A percentile compares a stretch with the other conserved stretches of the same genome.
These are phyloP conservation scores for Lamellibrachia luymesi DNA, from an alignment of 1,140 invertebrate genomes.

Conservation along the genomic window DNA sequence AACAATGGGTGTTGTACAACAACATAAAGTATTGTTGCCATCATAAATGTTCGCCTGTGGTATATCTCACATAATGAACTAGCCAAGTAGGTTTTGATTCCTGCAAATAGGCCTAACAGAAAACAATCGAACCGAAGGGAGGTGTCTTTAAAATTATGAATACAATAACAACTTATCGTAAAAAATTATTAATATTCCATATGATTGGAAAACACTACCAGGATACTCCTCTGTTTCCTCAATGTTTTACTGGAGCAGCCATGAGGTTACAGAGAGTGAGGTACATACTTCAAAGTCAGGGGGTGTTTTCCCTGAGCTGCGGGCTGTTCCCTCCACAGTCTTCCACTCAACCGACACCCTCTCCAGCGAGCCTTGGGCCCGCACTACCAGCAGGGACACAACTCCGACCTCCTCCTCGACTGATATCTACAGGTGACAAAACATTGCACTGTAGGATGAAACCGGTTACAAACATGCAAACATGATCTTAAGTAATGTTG, in stretches of 20 bases:
- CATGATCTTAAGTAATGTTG: neutral
- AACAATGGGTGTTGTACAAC: too few relatives aligned
- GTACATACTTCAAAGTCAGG: slow-evolving; percentile 43
- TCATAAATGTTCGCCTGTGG: too few relatives aligned
- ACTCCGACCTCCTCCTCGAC: slow-evolving; percentile 45
- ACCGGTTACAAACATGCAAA: neutral
- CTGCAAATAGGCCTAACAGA: too few relatives aligned
- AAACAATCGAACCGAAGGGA: too few relatives aligned
- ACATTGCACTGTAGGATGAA: neutral
- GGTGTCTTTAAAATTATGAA: neutral
- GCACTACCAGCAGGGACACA: slow-evolving; percentile 45
- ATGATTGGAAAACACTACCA: too few relatives aligned
- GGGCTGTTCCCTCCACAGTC: slow-evolving; percentile 50
- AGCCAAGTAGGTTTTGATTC: too few relatives aligned
- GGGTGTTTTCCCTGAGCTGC: slow-evolving; percentile 44
- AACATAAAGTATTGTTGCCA: too few relatives aligned
- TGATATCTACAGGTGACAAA: slow-evolving; percentile 33
- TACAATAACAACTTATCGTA: neutral
- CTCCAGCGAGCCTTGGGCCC: slow-evolving; percentile 48
- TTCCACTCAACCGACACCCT: slow-evolving; percentile 50
- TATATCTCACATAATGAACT: too few relatives aligned
- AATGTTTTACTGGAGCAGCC: too few relatives aligned
- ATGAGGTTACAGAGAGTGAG: neutral
- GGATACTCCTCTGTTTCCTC: too few relatives aligned
- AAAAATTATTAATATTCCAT: too few relatives aligned